These are phyloP conservation scores for Trissolcus brochymenae DNA, from an alignment of 2,888 invertebrate species.

Conservation along the genomic window DNA sequence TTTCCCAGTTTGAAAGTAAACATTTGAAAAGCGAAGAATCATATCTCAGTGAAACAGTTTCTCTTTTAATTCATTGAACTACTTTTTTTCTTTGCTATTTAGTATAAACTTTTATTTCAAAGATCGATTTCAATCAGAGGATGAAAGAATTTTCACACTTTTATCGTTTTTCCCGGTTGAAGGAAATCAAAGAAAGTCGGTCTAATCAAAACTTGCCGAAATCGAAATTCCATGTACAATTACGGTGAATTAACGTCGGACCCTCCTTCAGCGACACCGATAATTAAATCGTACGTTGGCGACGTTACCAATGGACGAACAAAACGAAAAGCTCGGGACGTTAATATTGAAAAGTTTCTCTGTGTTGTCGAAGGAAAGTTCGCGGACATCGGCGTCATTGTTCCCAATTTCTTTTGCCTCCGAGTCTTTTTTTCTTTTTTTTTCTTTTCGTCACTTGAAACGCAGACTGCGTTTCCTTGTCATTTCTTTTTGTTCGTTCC, in stretches of 20 bases:
- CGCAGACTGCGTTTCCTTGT: constrained; percentile 23
- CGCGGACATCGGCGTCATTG: constrained; percentile 52
- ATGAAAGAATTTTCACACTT: too few relatives aligned
- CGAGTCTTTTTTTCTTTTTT: constrained; percentile 1
- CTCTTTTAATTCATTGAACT: too few relatives aligned
- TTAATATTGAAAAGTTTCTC: constrained; percentile 52
- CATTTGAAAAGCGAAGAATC: too few relatives aligned
- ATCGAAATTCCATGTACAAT: constrained; percentile 10
- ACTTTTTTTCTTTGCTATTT: too few relatives aligned
- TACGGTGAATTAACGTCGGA: not conserved
- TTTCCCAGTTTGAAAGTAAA: too few relatives aligned
- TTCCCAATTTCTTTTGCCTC: constrained; percentile 48
- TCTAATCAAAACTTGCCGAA: constrained; percentile 1
- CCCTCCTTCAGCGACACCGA: constrained; percentile 4
- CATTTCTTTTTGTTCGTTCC: constrained; percentile 19
- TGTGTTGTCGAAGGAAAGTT: constrained; percentile 31
- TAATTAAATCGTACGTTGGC: constrained; percentile 34
- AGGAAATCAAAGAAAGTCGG: not conserved
- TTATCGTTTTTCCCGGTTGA: too few relatives aligned
- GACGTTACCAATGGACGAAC: constrained; percentile 28
- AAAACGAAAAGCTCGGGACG: constrained; percentile 13
- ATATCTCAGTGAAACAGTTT: too few relatives aligned
- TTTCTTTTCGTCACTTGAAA: not conserved
- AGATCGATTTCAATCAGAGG: too few relatives aligned
- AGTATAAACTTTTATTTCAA: too few relatives aligned